These are phyloP conservation scores for Wasmannia auropunctata DNA, from an alignment of 1,140 invertebrate genomes.

Conservation along the genomic window DNA sequence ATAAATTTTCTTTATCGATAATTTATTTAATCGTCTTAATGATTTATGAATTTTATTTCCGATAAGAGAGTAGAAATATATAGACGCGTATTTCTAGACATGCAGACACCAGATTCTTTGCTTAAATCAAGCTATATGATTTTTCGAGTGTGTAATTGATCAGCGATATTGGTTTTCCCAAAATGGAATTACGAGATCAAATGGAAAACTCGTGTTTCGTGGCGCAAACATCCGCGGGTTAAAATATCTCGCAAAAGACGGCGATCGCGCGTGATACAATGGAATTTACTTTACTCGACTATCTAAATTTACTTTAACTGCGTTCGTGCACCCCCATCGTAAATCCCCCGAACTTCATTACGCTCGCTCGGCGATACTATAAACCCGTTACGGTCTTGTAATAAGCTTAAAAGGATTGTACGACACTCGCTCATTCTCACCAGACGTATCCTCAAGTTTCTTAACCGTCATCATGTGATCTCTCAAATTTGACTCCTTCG, in stretches of 20 bases:
- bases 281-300: slow-evolving; percentile 40
- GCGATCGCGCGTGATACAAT: background rate
- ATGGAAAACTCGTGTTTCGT: slow-evolving; percentile 2
- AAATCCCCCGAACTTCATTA: slow-evolving; percentile 60
- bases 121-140: background rate
- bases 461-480: slow-evolving; percentile 26
- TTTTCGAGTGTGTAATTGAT: background rate
- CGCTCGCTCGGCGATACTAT: slow-evolving; percentile 58
- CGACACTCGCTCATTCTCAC: slow-evolving; percentile 35
- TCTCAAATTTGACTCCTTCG: slow-evolving; percentile 3
- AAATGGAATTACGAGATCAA: slow-evolving; percentile 16
- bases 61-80: background rate
- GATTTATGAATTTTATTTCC: background rate
- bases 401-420: slow-evolving; percentile 68
- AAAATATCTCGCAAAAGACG: slow-evolving; percentile 27
- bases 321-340: background rate
- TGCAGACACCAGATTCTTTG: background rate
- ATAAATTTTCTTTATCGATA: background rate
- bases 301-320: slow-evolving; percentile 51
- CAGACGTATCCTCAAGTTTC: slow-evolving; percentile 6
- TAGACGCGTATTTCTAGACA: background rate
- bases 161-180: background rate
- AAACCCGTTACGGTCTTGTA: slow-evolving; percentile 65
- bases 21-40: background rate
- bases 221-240: background rate